These are phyloP conservation scores for Penaeus japonicus DNA, from an alignment of 1,140 invertebrate species.

Conservation along the genomic window DNA sequence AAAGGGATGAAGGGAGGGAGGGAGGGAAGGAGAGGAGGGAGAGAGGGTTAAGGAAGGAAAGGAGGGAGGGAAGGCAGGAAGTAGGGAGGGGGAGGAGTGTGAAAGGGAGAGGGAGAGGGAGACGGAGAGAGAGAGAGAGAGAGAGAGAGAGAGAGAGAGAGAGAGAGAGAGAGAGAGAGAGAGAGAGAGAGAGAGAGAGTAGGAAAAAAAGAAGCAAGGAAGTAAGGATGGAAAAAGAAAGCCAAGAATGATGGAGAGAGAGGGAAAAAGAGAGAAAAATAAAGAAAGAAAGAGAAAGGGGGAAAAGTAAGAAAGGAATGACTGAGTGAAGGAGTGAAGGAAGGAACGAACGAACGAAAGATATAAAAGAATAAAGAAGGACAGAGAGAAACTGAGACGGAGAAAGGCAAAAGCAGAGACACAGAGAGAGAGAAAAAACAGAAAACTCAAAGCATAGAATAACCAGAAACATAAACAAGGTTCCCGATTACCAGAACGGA, in stretches of 20 bases:
- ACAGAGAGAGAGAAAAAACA: not conserved
- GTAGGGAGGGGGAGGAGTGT: not conserved
- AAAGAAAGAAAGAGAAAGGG: not conserved
- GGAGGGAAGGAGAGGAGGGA: not conserved
- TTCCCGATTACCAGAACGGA: too few relatives aligned
- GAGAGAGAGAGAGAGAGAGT: not conserved
- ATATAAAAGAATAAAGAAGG: too few relatives aligned
- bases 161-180: too few relatives aligned
- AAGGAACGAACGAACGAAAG: too few relatives aligned
- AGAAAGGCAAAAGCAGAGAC: too few relatives aligned
- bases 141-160: not conserved
- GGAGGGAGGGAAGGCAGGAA: too few relatives aligned
- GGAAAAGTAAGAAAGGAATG: not conserved
- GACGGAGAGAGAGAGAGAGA: not conserved
- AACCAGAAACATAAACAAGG: too few relatives aligned
- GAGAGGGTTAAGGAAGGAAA: too few relatives aligned
- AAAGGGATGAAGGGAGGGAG: not conserved
- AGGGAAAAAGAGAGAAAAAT: too few relatives aligned
- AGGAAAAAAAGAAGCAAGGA: not conserved
- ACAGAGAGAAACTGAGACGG: not conserved
- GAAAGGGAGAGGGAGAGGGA: not conserved
- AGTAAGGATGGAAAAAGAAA: not conserved
- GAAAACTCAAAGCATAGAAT: not conserved
- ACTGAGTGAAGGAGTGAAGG: not conserved
- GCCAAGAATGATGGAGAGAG: not conserved